phyloP scores from a whole-genome alignment of 2,797 vertebrate species.

The Paedocypris micromegethes region DNA sequence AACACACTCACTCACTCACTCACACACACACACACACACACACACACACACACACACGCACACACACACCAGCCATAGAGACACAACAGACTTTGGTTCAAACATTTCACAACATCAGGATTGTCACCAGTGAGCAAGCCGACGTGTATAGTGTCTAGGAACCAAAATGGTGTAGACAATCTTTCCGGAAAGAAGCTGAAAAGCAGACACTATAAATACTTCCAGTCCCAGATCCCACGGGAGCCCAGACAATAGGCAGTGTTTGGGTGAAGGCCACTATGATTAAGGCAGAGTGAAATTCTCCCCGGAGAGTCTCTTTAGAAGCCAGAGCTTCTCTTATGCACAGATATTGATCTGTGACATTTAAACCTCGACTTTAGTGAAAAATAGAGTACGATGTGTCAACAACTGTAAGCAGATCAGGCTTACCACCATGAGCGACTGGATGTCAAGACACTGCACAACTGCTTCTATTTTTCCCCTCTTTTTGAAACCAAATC shows the following conservation, averaged over 20 bases:
- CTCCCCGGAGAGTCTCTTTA: constrained; percentile 12
- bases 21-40: too few relatives aligned
- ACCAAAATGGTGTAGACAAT: too few relatives aligned
- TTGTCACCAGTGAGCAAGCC: too few relatives aligned
- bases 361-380: constrained; percentile 41
- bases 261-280: constrained; percentile 31
- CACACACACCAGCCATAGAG: too few relatives aligned
- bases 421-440: constrained; percentile 47
- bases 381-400: constrained; percentile 30
- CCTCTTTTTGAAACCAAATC: constrained; percentile 44
- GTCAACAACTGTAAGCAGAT: constrained; percentile 48
- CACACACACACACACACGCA: too few relatives aligned
- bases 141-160: too few relatives aligned
- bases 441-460: constrained; percentile 48
- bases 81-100: too few relatives aligned
- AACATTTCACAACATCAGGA: too few relatives aligned
- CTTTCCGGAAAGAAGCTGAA: not conserved
- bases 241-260: constrained; percentile 11
- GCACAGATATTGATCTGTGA: constrained; percentile 53
- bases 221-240: not conserved
- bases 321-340: constrained; percentile 24
- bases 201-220: constrained; percentile 14
- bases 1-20: too few relatives aligned
- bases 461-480: constrained; percentile 30
- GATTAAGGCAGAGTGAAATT: constrained; percentile 8